Conservation (phyloP, 2,797 vertebrate species). For the Aplochiton taeniatus region DNA sequence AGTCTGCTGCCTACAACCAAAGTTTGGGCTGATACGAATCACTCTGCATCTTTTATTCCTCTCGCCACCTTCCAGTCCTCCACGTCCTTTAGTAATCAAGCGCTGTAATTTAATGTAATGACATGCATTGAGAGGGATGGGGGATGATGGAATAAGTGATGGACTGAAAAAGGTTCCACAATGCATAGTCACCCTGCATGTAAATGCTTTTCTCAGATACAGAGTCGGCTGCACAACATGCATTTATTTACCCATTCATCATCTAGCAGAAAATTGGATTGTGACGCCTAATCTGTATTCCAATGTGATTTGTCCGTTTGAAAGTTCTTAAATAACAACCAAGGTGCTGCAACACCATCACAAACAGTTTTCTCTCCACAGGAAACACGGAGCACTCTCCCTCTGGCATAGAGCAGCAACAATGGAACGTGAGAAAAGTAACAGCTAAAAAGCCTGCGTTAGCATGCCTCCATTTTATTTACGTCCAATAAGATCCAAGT, state of each 20-base stretch:
- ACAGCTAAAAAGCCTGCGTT: background rate
- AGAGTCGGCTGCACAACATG: constrained; percentile 35
- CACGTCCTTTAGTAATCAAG: constrained; percentile 27
- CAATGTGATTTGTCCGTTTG: constrained; percentile 39
- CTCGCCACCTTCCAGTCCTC: constrained; percentile 51
- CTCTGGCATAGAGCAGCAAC: constrained; percentile 24
- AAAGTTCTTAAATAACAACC: constrained; percentile 27
- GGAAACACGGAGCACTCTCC: constrained; percentile 24
- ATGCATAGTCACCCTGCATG: constrained; percentile 57
- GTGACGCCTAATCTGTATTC: constrained; percentile 35
- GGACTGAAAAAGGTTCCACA: constrained; percentile 42
- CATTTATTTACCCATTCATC: constrained; percentile 41
- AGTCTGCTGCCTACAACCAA: constrained; percentile 38
- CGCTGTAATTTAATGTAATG: constrained; percentile 40
- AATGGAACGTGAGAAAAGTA: constrained; percentile 14
- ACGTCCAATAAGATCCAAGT: background rate
- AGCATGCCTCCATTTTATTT: background rate
- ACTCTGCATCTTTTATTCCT: constrained; percentile 43
- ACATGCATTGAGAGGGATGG: constrained; percentile 32
- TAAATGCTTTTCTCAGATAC: constrained; percentile 41
- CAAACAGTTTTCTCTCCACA: constrained; percentile 34
- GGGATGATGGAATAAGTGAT: constrained; percentile 41
- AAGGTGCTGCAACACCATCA: constrained; percentile 37
- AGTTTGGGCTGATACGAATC: constrained; percentile 57
- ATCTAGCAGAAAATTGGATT: constrained; percentile 56